Evolutionary conservation across 2,888 invertebrate species (phyloP).

Genomic region (Altica lythri): DNA sequence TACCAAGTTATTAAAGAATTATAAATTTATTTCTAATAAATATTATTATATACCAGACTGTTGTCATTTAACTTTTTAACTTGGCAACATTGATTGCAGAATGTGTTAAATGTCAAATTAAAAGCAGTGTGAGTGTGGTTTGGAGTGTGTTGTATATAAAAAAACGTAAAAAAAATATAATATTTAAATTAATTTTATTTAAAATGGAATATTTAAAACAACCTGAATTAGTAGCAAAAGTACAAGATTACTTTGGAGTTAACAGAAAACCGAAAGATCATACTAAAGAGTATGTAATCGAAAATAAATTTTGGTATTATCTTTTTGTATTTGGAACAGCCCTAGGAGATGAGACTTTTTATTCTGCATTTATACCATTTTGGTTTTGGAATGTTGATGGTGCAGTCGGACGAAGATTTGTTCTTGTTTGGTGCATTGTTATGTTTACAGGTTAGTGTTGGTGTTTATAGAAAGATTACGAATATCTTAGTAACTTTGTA

Average conservation of each 20-base stretch:
- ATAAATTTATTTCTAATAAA: no score
- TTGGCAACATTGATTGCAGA: no score
- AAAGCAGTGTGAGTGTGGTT: no score
- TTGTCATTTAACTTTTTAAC: no score
- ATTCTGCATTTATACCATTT: constrained; percentile 88
- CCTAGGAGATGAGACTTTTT: constrained; percentile 89
- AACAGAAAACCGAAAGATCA: constrained; percentile 54
- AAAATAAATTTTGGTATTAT: constrained; percentile 82
- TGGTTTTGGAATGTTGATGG: constrained; percentile 95
- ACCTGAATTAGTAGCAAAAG: constrained; percentile 74
- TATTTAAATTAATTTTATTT: no score
- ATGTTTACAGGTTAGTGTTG: constrained; percentile 80
- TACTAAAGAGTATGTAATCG: constrained; percentile 59
- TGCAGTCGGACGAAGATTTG: constrained; percentile 80
- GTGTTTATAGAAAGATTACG: no score
- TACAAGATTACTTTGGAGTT: constrained; percentile 82
- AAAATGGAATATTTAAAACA: constrained; percentile 74
- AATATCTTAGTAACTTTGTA: no score
- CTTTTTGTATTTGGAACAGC: constrained; percentile 84
- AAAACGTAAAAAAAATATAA: no score
- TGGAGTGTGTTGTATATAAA: no score
- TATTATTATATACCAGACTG: no score
- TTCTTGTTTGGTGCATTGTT: constrained; percentile 79
- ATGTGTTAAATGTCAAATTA: no score
- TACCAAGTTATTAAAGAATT: no score